Evolutionary conservation across 1,140 invertebrate species (phyloP).

Genomic region (Carcinoscorpius rotundicauda): DNA sequence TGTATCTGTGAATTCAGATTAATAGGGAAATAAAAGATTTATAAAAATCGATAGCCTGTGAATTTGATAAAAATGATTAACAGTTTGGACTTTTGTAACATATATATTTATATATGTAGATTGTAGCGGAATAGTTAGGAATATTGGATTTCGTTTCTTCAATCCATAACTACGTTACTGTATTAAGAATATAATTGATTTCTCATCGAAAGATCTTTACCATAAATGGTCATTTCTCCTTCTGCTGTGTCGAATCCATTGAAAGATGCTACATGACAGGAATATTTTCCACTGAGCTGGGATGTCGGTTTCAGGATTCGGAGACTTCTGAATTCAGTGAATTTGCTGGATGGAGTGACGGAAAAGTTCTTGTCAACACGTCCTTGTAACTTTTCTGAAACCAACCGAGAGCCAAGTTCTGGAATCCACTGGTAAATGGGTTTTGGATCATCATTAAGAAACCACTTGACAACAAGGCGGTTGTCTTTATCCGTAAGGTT

Average conservation of each 20-base stretch:
- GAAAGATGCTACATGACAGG: conserved; percentile 61
- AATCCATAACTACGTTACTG: no score
- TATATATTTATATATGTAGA: no score
- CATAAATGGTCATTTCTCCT: conserved; percentile 55
- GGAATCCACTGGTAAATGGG: conserved; percentile 72
- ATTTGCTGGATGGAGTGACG: conserved; percentile 45
- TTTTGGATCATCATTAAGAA: conserved; percentile 48
- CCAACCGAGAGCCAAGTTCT: conserved; percentile 43
- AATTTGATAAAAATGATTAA: no score
- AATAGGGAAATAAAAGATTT: no score
- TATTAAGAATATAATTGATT: no score
- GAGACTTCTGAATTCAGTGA: conserved; percentile 57
- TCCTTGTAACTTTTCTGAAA: conserved; percentile 45
- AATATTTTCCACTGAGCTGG: conserved; percentile 59
- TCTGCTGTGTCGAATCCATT: conserved; percentile 50
- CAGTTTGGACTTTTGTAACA: no score
- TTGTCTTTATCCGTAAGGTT: conserved; percentile 38
- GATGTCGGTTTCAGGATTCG: conserved; percentile 55
- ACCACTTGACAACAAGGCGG: conserved; percentile 64
- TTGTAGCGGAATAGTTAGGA: no score
- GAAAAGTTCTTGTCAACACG: conserved; percentile 53
- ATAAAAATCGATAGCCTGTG: no score
- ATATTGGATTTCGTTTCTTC: no score
- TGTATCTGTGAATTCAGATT: no score
- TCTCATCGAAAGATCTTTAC: conserved; percentile 21